These are phyloP conservation scores for Empidonax traillii DNA, from an alignment of 2,113 vertebrate species.

Conservation along the genomic window DNA sequence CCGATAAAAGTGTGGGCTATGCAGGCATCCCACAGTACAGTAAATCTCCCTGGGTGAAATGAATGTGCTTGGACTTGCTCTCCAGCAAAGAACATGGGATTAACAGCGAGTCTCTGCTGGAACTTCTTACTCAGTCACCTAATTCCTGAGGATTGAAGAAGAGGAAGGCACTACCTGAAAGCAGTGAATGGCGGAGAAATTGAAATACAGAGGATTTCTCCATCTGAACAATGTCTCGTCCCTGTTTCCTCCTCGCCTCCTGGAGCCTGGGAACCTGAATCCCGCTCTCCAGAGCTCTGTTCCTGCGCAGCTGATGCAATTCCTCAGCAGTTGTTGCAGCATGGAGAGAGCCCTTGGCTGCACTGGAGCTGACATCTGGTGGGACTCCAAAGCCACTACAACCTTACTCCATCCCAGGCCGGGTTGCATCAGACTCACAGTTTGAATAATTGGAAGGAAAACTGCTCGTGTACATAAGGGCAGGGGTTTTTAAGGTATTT, in stretches of 20 bases:
- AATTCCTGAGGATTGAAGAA: neutral
- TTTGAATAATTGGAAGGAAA: neutral
- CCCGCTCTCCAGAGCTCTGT: neutral
- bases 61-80: neutral
- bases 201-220: neutral
- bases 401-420: neutral
- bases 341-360: neutral
- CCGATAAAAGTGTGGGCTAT: accelerated
- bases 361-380: conserved; percentile 54
- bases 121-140: accelerated
- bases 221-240: neutral
- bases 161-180: neutral
- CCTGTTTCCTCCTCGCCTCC: neutral
- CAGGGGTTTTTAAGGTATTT: neutral
- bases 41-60: neutral
- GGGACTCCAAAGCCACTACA: conserved; percentile 1
- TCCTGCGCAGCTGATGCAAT: conserved; percentile 33
- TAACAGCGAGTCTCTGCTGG: neutral
- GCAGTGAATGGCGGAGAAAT: neutral
- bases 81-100: neutral
- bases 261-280: neutral
- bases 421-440: conserved; percentile 56
- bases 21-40: neutral
- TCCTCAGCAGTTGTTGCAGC: neutral
- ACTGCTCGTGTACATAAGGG: neutral